A percentile compares a stretch with the other conserved stretches of the same genome.
Conservation (phyloP, 2,888 invertebrate species). For the Neoitamus cyanurus region DNA sequence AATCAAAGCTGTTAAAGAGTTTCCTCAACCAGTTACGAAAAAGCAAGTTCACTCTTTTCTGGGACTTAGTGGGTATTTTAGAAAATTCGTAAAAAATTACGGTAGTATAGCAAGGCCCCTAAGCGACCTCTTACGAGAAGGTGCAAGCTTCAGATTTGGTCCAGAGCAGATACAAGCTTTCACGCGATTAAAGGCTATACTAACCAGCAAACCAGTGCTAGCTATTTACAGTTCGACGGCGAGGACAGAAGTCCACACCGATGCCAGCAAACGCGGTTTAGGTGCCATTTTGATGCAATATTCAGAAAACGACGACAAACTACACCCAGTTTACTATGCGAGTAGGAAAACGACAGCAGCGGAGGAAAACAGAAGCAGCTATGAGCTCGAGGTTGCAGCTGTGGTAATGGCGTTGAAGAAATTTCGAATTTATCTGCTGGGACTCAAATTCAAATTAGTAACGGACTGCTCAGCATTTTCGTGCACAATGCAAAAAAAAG, state of each 20-base stretch:
- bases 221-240: constrained; percentile 55
- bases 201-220: not conserved
- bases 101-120: not conserved
- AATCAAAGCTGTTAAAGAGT: not conserved
- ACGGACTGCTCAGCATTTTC: constrained; percentile 57
- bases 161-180: not conserved
- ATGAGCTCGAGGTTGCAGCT: not conserved
- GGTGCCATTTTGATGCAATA: constrained; percentile 55
- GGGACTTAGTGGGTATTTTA: not conserved
- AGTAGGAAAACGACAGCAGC: constrained; percentile 56
- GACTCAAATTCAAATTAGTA: constrained; percentile 24
- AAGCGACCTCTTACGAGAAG: not conserved
- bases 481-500: constrained; percentile 54
- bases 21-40: not conserved
- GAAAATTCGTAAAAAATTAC: not conserved
- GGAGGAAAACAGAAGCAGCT: constrained; percentile 52
- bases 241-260: constrained; percentile 56
- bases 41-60: not conserved
- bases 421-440: not conserved
- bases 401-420: not conserved
- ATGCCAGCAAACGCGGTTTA: constrained; percentile 55
- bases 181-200: not conserved
- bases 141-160: not conserved
- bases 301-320: constrained; percentile 47
- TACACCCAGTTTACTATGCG: constrained; percentile 55